These are phyloP conservation scores for Nycticorax nycticorax DNA, from an alignment of 2,113 vertebrate genomes.

Conservation along the genomic window DNA sequence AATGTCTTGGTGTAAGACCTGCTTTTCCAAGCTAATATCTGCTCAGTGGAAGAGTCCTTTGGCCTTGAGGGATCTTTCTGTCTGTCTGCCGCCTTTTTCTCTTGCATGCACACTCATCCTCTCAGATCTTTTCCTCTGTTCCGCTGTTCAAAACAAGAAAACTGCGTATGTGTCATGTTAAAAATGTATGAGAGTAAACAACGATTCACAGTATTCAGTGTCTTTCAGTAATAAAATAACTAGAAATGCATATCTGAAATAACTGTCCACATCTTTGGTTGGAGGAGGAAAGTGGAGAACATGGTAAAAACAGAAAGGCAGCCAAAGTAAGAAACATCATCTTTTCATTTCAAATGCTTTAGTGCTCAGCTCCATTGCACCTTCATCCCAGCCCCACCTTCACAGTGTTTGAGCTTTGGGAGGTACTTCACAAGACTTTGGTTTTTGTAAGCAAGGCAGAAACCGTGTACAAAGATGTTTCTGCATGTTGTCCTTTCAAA, in stretches of 20 bases:
- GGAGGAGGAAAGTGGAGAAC: background rate
- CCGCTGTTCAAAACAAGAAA: slow-evolving; percentile 21
- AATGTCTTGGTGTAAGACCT: slow-evolving; percentile 17
- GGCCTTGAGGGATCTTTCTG: slow-evolving; percentile 16
- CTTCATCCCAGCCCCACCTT: background rate
- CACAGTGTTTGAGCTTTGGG: background rate
- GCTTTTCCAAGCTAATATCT: slow-evolving; percentile 33
- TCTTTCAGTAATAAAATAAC: background rate
- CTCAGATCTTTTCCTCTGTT: background rate
- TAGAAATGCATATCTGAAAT: background rate
- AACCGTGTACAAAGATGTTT: background rate
- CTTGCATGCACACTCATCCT: background rate
- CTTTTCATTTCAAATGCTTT: background rate
- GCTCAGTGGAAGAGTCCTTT: background rate
- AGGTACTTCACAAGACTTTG: background rate
- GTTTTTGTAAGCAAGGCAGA: background rate
- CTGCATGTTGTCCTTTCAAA: background rate
- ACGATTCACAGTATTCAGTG: background rate
- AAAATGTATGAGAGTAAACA: slow-evolving; percentile 34
- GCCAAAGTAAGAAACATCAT: background rate
- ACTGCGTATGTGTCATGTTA: slow-evolving; percentile 1
- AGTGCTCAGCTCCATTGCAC: background rate
- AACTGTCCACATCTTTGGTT: background rate
- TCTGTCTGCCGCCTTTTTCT: background rate
- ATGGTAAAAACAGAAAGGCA: background rate